Conservation (phyloP, 2,888 invertebrate genomes). For the Balanococcus diminutus region DNA sequence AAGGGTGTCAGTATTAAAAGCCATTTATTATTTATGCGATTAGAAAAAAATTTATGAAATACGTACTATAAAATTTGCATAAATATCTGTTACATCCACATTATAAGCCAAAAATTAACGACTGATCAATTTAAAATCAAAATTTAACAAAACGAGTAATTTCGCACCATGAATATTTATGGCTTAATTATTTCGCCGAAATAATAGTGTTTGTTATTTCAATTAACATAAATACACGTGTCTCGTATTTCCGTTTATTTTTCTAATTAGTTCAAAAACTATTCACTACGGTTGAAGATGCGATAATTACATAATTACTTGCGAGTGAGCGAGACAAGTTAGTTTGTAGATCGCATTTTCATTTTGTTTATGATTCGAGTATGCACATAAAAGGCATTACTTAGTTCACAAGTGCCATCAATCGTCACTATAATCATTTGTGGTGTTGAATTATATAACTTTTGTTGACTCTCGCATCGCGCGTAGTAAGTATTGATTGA, state of each 20-base stretch:
- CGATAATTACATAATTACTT: neutral
- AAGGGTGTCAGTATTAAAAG: neutral
- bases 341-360: neutral
- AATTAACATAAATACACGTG: neutral
- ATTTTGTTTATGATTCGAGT: neutral
- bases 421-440: neutral
- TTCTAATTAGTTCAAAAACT: neutral
- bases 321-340: neutral
- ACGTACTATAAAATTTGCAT: neutral
- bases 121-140: conserved; percentile 18
- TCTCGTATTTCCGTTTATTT: neutral
- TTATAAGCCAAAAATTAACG: neutral
- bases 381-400: neutral
- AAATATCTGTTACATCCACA: neutral
- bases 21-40: conserved; percentile 11
- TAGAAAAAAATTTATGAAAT: neutral
- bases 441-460: neutral
- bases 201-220: neutral
- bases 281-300: neutral
- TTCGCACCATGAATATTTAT: neutral
- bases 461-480: neutral
- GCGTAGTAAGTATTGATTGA: neutral
- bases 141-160: conserved; percentile 10
- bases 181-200: neutral
- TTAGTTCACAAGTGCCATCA: neutral